phyloP scores from a whole-genome alignment of 2,888 invertebrate genomes.

The Agrotis exclamationis region DNA sequence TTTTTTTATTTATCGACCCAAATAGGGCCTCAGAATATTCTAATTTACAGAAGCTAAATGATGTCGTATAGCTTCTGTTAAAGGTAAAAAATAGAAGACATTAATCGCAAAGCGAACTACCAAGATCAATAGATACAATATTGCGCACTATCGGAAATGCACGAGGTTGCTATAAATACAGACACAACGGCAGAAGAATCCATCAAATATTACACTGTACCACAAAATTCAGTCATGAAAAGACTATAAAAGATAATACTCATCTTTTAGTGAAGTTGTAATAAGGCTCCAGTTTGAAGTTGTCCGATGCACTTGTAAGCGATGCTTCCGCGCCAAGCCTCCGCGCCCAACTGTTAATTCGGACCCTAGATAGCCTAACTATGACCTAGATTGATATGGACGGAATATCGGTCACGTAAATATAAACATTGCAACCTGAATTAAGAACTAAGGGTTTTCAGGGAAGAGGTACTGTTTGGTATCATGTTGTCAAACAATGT shows the following conservation, averaged over 20 bases:
- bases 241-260: constrained; percentile 21
- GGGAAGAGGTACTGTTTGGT: not conserved
- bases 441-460: constrained; percentile 34
- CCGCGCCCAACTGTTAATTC: constrained; percentile 16
- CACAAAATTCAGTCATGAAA: not conserved
- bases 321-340: constrained; percentile 15
- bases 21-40: no score
- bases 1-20: not conserved
- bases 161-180: not conserved
- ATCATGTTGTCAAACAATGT: not conserved
- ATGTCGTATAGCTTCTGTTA: no score
- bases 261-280: constrained; percentile 20
- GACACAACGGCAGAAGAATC: not conserved
- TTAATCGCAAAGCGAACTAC: not conserved
- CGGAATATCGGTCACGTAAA: constrained; percentile 17
- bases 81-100: not conserved
- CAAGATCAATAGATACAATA: not conserved
- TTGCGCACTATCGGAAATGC: not conserved
- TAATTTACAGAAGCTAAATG: not conserved
- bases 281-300: not conserved
- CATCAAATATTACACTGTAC: not conserved
- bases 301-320: not conserved
- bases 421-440: constrained; percentile 31
- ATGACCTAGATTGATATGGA: constrained; percentile 33
- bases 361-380: constrained; percentile 35